A percentile compares a stretch with the other conserved stretches of the same genome.
These are phyloP conservation scores for Gortyna flavago DNA, from an alignment of 2,888 invertebrate species.

Conservation along the genomic window DNA sequence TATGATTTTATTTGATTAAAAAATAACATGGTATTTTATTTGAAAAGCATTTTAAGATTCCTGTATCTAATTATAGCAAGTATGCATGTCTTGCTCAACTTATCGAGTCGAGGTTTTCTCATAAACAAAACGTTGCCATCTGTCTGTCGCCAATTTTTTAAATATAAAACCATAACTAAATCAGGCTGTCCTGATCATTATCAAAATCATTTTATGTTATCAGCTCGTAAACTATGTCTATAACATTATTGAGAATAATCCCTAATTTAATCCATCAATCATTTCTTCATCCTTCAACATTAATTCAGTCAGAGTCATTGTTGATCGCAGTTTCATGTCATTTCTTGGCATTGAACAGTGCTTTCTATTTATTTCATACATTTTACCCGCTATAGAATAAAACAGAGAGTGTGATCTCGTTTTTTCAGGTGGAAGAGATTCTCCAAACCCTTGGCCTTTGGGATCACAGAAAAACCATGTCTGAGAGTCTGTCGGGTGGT, in stretches of 20 bases:
- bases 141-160: too few species aligned
- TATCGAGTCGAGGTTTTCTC: too few species aligned
- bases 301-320: background rate
- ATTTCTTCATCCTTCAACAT: too few species aligned
- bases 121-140: background rate
- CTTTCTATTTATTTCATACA: background rate
- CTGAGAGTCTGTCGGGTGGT: conserved; percentile 93
- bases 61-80: too few species aligned
- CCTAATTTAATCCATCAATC: too few species aligned
- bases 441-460: conserved; percentile 92
- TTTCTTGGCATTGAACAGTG: background rate
- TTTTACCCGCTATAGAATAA: background rate
- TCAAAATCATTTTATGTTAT: too few species aligned
- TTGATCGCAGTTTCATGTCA: background rate
- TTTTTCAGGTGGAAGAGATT: conserved; percentile 92
- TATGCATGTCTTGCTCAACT: too few species aligned
- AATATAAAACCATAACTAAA: background rate
- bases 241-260: too few species aligned
- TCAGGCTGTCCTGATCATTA: background rate
- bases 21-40: background rate
- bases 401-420: background rate
- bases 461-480: conserved; percentile 91
- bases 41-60: background rate
- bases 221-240: too few species aligned
- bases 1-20: background rate